Evolutionary conservation across 1,140 invertebrate genomes (phyloP), one percentile per base, ranked within the genome.

Genomic region (Lethocerus indicus): DNA sequence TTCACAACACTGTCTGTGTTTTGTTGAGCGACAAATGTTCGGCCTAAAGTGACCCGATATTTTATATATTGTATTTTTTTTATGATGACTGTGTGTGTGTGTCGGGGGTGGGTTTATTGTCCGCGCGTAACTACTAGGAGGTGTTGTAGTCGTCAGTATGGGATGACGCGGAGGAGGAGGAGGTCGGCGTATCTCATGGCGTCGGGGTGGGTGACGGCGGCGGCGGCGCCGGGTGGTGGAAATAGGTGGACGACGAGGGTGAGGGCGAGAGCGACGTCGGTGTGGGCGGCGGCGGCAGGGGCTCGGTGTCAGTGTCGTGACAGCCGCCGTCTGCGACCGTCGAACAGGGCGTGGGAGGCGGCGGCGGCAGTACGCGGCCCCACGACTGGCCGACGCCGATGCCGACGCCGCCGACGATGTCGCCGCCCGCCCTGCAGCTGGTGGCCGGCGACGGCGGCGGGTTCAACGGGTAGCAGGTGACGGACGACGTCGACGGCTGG

Each of bases 251-350:
- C 23, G 71, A 83, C 61, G 81, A 78, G 47, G 79, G 75, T 61
- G 81, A 78, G 47, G 79, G 75, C 54, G 81, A 83, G 59, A 83
- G 77, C 12, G 81, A 85, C 46, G 79, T 66, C 18, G 87, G 85
- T 0, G 87, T 87, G 6, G 87, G 87, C 7, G 87, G 86, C 16
- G 88, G 87, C 12, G 83, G 80, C 60, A 78, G 79, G 1, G 82
- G 78, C 51, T 83, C 79, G 53, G 74, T 76, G 55, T 78, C 78
- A 49, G 76, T 77, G 39, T 72, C 78, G 59, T 89, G 85, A 2
- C 81, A 85, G 57, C 92, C 88, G 59, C 91, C 86, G 63, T 84
- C 90, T 12, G 92, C 83, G 62, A 94, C 90, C 2, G 91, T 94
- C 55, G 86, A 88, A 63, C 88, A 93, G 0, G 91, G 90, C 6